Base-by-base conservation (phyloP, 2,888 invertebrate genomes). In the Drosophila macrospina region DNA sequence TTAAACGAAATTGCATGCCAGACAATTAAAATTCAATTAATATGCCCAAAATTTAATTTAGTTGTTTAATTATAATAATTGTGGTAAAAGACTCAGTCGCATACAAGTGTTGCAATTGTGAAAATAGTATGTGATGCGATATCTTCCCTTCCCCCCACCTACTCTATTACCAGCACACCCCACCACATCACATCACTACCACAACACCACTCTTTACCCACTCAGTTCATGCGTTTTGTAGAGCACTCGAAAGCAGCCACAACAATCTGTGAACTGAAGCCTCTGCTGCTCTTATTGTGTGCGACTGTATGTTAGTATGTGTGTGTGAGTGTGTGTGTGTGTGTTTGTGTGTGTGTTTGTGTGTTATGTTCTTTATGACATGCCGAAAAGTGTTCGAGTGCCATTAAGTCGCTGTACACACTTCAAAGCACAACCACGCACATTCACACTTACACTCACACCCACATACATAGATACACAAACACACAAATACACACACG, bases 311-410 rank as follows among this genome's bases (percentile, higher is more conserved):
- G 15, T 11, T 39, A 26, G 24, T 41, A 42, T n/a, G 20, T 24
- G 13, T 48, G 54, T 41, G 36, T 36, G 36, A 60, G 62, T 78
- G 68, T 64, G 45, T 50, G 28, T 16, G 66, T 47, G 57, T 56
- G 26, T 61, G 36, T 41, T 47, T 50, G 28, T 16, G 66, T 47
- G 57, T 56, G 26, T 61, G 36, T 41, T 47, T 55, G 63, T 55
- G 64, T 68, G 66, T 56, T 69, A 60, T 81, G 82, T 79, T 85
- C 82, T 82, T 82, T 85, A 85, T 78, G 82, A 82, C 85, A 85
- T 82, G 80, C 83, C 86, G 65, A 86, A 84, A 83, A 85, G 85
- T 85, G 85, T 86, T 86, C 55, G 76, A 86, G 87, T 78, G 82
- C 78, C 87, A 86, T 86, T 78, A 79, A 86, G 80, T 72, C 74